Conservation (phyloP, 2,113 vertebrate genomes). For the Microtus richardsoni region DNA sequence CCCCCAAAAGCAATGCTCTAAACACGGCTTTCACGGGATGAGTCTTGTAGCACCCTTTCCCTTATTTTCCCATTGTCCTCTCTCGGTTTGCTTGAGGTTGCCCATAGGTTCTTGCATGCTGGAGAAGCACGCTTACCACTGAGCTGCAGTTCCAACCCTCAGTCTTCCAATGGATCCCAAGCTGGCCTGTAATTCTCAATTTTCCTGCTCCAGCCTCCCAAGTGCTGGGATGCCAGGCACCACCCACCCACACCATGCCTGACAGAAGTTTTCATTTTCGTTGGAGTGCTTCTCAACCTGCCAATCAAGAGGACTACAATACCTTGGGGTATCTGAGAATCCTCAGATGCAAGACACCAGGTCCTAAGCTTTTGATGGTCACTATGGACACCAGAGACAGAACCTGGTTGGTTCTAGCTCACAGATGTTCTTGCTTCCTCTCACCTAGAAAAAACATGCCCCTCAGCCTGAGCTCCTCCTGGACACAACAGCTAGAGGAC, state of each 20-base stretch:
- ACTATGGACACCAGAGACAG: background rate
- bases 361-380: background rate
- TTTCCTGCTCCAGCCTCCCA: background rate
- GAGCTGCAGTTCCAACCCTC: background rate
- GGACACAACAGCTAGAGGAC: background rate
- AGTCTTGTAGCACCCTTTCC: background rate
- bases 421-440: background rate
- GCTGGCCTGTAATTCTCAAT: background rate
- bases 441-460: background rate
- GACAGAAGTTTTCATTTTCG: background rate
- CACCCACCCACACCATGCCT: background rate
- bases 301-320: too few species aligned
- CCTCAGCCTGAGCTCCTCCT: background rate
- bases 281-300: background rate
- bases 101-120: background rate
- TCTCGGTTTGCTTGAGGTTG: background rate
- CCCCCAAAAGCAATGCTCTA: background rate
- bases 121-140: background rate
- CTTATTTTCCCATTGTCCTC: background rate
- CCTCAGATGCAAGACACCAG: background rate
- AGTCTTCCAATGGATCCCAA: background rate
- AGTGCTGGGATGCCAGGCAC: background rate
- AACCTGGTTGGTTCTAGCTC: background rate
- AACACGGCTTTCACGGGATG: background rate
- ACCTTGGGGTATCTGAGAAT: background rate